Conservation (phyloP, 2,888 invertebrate species). For the Gisinianus flammeolus region DNA sequence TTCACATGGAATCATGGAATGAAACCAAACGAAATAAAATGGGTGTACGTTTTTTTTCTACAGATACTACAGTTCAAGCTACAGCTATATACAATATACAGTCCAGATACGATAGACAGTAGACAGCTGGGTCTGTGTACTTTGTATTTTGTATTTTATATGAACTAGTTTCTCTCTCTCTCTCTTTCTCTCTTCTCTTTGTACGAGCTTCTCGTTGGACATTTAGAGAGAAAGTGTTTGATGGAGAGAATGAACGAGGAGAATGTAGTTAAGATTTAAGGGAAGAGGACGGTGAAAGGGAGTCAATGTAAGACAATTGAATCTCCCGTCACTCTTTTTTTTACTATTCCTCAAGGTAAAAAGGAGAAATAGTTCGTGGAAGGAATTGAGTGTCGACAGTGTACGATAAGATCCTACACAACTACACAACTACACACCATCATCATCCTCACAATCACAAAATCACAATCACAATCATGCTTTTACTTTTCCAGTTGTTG, state of each 20-base stretch:
- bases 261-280: not conserved
- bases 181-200: not conserved
- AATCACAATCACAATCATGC: too few relatives aligned
- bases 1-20: too few relatives aligned
- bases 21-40: not conserved
- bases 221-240: too few relatives aligned
- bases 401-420: too few relatives aligned
- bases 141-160: not conserved
- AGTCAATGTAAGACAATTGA: conserved; percentile 4
- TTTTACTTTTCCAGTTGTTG: too few relatives aligned
- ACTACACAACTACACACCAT: too few relatives aligned
- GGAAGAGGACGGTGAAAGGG: not conserved
- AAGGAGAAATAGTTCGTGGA: not conserved
- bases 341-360: not conserved
- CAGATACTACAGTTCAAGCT: not conserved
- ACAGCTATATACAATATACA: too few relatives aligned
- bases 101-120: too few relatives aligned
- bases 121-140: not conserved
- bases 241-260: not conserved
- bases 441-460: too few relatives aligned
- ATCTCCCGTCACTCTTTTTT: not conserved
- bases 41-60: not conserved
- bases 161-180: not conserved
- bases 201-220: too few relatives aligned
- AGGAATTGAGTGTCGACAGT: not conserved